Percentiles rank a stretch among this genome's conserved stretches.
These are phyloP conservation scores for Synanthedon andrenaeformis DNA, from an alignment of 2,888 invertebrate species.

Conservation along the genomic window DNA sequence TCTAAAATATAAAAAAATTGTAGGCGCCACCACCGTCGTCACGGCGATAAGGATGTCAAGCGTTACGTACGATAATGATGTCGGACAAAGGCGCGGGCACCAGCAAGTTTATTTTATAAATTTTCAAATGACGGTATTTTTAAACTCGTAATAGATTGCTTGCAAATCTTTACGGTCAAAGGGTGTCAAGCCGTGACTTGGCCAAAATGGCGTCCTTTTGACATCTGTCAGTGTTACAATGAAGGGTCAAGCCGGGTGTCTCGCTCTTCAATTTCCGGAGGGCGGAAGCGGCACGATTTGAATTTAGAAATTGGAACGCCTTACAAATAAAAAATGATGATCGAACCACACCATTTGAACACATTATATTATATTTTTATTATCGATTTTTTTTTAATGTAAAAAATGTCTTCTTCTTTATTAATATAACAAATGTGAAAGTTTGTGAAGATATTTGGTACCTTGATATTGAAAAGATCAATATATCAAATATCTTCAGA, in stretches of 20 bases:
- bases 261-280: conserved; percentile 59
- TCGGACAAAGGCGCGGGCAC: too few relatives aligned
- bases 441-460: too few relatives aligned
- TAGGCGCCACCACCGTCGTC: too few relatives aligned
- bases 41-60: too few relatives aligned
- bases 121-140: neutral
- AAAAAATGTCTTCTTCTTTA: too few relatives aligned
- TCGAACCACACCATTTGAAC: neutral
- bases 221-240: conserved; percentile 50
- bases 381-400: too few relatives aligned
- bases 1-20: too few relatives aligned
- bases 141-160: conserved; percentile 6
- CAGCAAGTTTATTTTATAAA: too few relatives aligned
- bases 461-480: too few relatives aligned
- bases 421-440: too few relatives aligned
- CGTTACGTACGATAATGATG: too few relatives aligned
- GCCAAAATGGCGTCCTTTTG: conserved; percentile 33
- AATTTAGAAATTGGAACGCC: conserved; percentile 41
- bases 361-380: neutral
- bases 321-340: neutral
- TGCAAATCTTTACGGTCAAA: conserved; percentile 17
- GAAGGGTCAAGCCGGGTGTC: conserved; percentile 42
- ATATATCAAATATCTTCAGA: too few relatives aligned
- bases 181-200: conserved; percentile 1
- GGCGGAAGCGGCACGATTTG: conserved; percentile 37